phyloP scores from a whole-genome alignment of 2,113 vertebrate species.

The Noturus placidus region DNA sequence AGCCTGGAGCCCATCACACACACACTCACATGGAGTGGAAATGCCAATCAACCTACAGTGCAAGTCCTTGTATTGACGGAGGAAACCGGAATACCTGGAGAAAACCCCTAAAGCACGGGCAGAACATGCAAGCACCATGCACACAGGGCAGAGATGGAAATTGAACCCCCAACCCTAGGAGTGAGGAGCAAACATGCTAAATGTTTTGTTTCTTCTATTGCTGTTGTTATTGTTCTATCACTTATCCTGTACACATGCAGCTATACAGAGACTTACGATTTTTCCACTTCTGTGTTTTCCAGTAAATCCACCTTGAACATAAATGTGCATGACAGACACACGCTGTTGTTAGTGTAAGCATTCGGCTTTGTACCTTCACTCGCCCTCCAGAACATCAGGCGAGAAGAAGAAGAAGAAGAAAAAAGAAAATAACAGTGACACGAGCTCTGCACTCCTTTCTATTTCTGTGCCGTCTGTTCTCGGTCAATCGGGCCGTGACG shows the following conservation, averaged over 20 bases:
- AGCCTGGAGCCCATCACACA: not conserved
- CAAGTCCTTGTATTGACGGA: not conserved
- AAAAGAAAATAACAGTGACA: not conserved
- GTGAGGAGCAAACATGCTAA: too few relatives aligned
- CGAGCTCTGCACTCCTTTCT: slow-evolving; percentile 22
- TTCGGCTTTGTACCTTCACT: not conserved
- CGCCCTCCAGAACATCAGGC: slow-evolving; percentile 34
- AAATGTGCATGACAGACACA: not conserved
- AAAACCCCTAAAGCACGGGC: not conserved
- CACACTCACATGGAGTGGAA: not conserved
- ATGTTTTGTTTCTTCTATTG: not conserved
- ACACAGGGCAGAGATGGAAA: not conserved
- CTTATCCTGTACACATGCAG: not conserved
- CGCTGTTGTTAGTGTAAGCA: not conserved
- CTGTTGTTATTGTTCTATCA: not conserved
- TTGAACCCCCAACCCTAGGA: not conserved
- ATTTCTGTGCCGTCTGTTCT: slow-evolving; percentile 25
- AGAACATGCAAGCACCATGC: not conserved
- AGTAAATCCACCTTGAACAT: not conserved
- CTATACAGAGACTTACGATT: not conserved
- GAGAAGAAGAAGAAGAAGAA: not conserved
- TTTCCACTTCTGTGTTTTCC: not conserved
- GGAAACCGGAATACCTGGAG: not conserved
- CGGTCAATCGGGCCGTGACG: not conserved
- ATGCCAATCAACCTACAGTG: not conserved